These are phyloP conservation scores for Cheilosia grossa DNA, from an alignment of 2,888 invertebrate genomes.

Conservation along the genomic window DNA sequence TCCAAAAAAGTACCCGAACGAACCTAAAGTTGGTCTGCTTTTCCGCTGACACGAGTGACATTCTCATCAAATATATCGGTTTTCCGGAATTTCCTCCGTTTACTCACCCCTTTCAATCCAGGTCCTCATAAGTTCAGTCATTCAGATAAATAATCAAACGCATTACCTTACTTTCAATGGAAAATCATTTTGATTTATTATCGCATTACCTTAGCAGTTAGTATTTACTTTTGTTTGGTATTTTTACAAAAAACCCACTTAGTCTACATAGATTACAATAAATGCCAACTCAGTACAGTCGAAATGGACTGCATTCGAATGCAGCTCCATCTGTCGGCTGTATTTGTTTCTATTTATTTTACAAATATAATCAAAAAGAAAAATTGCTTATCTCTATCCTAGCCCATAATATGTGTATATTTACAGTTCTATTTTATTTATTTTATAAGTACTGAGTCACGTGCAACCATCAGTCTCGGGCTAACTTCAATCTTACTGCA, in stretches of 20 bases:
- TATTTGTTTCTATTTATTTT: conserved; percentile 9
- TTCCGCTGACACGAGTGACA: too few relatives aligned
- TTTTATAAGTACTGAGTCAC: conserved; percentile 60
- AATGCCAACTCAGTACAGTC: conserved; percentile 25
- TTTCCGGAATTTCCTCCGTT: too few relatives aligned
- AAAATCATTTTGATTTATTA: conserved; percentile 71
- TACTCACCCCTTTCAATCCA: too few relatives aligned
- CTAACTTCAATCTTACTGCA: conserved; percentile 88
- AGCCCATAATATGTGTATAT: conserved; percentile 43
- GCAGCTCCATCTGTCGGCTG: conserved; percentile 15
- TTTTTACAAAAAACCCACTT: conserved; percentile 46
- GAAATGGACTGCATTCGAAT: conserved; percentile 18
- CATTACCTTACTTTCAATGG: conserved; percentile 53
- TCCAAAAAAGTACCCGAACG: too few relatives aligned
- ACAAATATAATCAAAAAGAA: conserved; percentile 40
- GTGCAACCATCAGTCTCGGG: conserved; percentile 84
- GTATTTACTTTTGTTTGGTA: conserved; percentile 7
- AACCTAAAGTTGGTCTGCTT: too few relatives aligned
- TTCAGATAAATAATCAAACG: background rate
- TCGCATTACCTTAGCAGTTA: conserved; percentile 56
- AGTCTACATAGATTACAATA: conserved; percentile 44
- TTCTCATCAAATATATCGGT: too few relatives aligned
- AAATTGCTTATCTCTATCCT: conserved; percentile 33
- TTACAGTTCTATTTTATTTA: conserved; percentile 32
- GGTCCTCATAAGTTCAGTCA: too few relatives aligned